Conservation (phyloP, 2,797 vertebrate genomes). For the Acropternis orthonyx region DNA sequence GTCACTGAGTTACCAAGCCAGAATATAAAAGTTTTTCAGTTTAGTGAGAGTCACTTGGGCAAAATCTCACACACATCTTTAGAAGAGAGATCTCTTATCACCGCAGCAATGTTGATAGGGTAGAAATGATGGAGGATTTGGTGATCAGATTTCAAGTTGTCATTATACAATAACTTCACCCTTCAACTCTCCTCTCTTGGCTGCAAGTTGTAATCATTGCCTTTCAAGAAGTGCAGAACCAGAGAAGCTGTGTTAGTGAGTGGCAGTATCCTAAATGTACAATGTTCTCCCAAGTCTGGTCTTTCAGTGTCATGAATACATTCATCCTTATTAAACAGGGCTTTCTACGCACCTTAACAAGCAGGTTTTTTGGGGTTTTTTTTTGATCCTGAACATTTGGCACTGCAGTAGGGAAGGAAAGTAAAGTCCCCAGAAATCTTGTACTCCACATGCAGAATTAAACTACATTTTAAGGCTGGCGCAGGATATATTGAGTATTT, state of each 20-base stretch:
- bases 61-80: background rate
- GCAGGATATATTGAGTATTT: background rate
- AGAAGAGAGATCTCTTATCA: constrained; percentile 4
- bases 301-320: background rate
- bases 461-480: background rate
- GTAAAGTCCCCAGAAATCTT: background rate
- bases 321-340: background rate
- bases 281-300: background rate
- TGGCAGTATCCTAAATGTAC: background rate
- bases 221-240: background rate
- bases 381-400: background rate
- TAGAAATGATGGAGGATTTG: background rate
- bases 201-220: background rate
- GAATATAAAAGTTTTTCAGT: constrained; percentile 35
- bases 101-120: background rate
- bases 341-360: background rate
- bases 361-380: background rate
- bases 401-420: background rate
- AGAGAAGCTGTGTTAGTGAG: background rate
- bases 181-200: background rate
- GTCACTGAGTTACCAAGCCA: background rate
- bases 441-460: background rate
- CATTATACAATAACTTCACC: background rate
- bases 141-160: background rate
- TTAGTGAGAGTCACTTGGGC: background rate